These are phyloP conservation scores for Drosophila mercatorum DNA, from an alignment of 2,888 invertebrate genomes.

Conservation along the genomic window DNA sequence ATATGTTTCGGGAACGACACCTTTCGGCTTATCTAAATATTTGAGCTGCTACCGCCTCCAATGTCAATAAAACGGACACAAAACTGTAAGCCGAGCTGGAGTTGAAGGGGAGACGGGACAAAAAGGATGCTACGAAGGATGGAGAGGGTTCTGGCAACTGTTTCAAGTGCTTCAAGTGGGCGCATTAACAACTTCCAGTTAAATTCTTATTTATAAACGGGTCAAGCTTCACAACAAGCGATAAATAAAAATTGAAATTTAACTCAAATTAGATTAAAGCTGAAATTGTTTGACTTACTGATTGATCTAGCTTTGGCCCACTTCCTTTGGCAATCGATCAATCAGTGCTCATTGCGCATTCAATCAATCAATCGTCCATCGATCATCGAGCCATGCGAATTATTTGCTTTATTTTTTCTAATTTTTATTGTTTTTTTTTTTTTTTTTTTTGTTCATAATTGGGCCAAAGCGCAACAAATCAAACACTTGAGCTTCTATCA, in stretches of 20 bases:
- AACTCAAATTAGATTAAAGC: background rate
- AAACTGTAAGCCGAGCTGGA: conserved; percentile 16
- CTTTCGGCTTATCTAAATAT: conserved; percentile 66
- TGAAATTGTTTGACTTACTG: background rate
- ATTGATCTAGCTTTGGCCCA: background rate
- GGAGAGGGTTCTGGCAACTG: background rate
- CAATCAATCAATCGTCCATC: conserved; percentile 38
- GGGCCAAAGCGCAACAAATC: conserved; percentile 26
- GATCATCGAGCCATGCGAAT: conserved; percentile 34
- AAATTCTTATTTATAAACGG: conserved; percentile 9
- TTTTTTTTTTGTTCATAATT: conserved; percentile 19
- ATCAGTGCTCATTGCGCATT: background rate
- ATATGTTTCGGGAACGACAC: conserved; percentile 52
- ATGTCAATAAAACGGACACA: conserved; percentile 58
- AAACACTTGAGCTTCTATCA: conserved; percentile 39
- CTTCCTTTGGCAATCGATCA: background rate
- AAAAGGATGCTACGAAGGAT: conserved; percentile 2
- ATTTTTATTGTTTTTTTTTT: conserved; percentile 1
- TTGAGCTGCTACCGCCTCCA: conserved; percentile 54
- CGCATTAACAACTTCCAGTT: background rate
- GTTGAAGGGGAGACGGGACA: background rate
- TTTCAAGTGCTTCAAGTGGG: background rate
- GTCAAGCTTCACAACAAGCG: background rate
- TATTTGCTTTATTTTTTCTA: background rate
- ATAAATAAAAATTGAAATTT: background rate